Percentiles rank a stretch among this genome's conserved stretches.
Evolutionary conservation across 35 echinoderm and acorn worm species (phyloP).

Genomic region (Chiridota heheva): DNA sequence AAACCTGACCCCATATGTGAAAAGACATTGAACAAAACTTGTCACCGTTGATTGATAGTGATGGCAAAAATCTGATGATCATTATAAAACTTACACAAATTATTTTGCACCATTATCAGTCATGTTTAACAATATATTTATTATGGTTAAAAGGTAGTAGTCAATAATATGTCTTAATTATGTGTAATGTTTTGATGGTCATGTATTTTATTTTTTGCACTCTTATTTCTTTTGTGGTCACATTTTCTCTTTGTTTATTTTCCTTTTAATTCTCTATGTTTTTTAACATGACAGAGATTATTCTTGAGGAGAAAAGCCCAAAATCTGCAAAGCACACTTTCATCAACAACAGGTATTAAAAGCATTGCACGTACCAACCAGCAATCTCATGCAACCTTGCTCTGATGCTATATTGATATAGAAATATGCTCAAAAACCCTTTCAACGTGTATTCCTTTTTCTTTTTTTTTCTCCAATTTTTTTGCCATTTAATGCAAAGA

Average conservation of each 20-base stretch:
- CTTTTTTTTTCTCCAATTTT: not conserved
- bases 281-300: constrained; percentile 15
- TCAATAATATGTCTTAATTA: not conserved
- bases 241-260: constrained; percentile 8
- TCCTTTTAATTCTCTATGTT: constrained; percentile 36
- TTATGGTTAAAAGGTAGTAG: not conserved
- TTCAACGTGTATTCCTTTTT: no score
- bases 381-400: not conserved
- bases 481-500: not conserved
- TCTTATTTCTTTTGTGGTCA: not conserved
- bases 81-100: no score
- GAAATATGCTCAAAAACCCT: no score
- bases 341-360: constrained; percentile 38
- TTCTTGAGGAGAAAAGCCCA: constrained; percentile 22
- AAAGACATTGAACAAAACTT: no score
- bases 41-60: no score
- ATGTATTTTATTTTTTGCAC: not conserved
- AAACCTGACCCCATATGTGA: no score
- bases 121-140: not conserved
- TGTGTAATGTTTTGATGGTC: not conserved
- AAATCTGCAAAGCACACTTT: constrained; percentile 29
- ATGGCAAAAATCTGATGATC: no score
- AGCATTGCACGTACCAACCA: constrained; percentile 1
- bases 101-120: no score
- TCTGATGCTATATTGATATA: no score